A percentile compares a stretch with the other conserved stretches of the same genome.
Conservation (phyloP, 2,113 vertebrate species). For the Seriola dumerili region DNA sequence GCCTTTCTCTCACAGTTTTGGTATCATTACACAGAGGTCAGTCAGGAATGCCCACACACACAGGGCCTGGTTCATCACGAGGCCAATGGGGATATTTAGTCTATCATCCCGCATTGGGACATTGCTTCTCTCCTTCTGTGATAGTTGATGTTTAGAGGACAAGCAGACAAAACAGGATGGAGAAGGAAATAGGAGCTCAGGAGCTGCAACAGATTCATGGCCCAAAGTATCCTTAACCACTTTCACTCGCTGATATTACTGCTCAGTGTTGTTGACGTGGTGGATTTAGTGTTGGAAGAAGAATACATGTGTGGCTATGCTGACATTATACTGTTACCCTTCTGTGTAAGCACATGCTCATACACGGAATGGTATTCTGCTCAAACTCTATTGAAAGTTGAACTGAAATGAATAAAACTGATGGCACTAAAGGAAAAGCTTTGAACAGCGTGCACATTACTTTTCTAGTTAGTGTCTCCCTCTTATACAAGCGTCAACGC, state of each 20-base stretch:
- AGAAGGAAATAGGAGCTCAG: conserved; percentile 56
- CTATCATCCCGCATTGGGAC: conserved; percentile 42
- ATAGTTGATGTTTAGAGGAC: conserved; percentile 48
- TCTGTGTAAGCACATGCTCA: no score
- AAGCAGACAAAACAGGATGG: conserved; percentile 47
- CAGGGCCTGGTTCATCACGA: no score
- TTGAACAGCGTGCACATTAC: no score
- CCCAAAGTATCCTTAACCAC: background rate
- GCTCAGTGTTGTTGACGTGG: conserved; percentile 24
- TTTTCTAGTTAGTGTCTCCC: no score
- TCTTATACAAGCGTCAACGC: no score
- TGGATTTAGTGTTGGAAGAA: background rate
- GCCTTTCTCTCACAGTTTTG: conserved; percentile 12
- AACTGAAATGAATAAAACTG: no score
- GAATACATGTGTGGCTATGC: no score
- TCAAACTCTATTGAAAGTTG: no score
- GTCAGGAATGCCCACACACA: background rate
- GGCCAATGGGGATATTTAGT: background rate
- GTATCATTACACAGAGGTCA: conserved; percentile 35
- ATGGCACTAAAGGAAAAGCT: no score
- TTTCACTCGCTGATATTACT: conserved; percentile 37
- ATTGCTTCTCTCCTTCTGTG: conserved; percentile 30
- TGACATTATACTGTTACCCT: no score
- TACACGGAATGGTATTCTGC: no score
- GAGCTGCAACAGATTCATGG: conserved; percentile 8